Base-by-base conservation (phyloP, 2,888 invertebrate genomes). In the Catocala sponsa region DNA sequence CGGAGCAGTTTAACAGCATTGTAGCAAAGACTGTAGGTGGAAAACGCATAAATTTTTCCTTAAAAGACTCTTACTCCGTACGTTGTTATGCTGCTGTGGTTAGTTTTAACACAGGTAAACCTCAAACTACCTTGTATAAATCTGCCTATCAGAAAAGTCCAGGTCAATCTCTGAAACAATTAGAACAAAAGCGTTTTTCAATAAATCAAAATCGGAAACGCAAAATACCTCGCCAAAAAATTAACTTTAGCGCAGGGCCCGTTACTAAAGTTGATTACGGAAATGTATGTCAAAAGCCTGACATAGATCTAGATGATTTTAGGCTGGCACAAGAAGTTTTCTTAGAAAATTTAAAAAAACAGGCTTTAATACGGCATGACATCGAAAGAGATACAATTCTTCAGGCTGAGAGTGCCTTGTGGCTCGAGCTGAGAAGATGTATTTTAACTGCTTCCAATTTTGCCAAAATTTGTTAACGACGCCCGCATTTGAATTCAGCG, bases 321-420 rank as follows among this genome's bases (percentile, higher is more conserved):
- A 53, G 56, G 7, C 11, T 11, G 12, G 55, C 42, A 42, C 44
- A 60, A 55, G 6, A 13, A 46, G 11, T 55, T 12, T 60, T 60
- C 46, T 32, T 63, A 6, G 35, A 55, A 0, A 63, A 59, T 44
- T 53, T 63, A 15, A 25, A 46, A 56, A 44, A 54, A 47, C 50
- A 59, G 41, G 54, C 50, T 0, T 38, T 25, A 33, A 56, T 54
- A 2, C 54, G 57, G 10, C 52, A 59, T 43, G 59, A 70, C 13
- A 61, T 68, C 42, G 64, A 67, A 25, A 61, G 67, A 0, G 57
- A 49, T 44, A 66, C 66, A 11, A 2, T 66, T 0, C n/a, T 64
- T 4, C 55, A 63, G 46, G 59, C 55, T n/a, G 51, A 63, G 46
- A 57, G 62, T 13, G 51, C 55, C 4, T 33, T 63, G 9, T 63